Evolutionary conservation across 2,797 vertebrate species (phyloP).

Genomic region (Coluber constrictor): DNA sequence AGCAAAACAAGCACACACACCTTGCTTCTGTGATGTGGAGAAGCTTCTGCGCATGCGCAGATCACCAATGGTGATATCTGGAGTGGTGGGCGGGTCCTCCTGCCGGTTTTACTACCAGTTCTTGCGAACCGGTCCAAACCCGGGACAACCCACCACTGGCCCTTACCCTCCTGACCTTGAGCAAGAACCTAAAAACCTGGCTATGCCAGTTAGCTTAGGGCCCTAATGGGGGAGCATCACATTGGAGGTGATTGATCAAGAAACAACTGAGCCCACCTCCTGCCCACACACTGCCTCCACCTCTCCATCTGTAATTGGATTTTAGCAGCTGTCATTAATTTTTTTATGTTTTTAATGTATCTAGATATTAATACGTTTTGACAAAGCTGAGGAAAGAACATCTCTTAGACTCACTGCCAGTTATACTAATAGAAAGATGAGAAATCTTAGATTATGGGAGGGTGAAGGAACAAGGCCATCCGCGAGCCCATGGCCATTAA

Average conservation of each 20-base stretch:
- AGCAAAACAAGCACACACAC: too few species aligned
- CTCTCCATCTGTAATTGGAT: neutral
- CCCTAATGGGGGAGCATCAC: neutral
- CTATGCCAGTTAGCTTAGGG: neutral
- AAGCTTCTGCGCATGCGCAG: too few species aligned
- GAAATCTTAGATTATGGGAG: neutral
- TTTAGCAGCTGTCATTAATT: neutral
- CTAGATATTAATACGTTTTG: fast-evolving
- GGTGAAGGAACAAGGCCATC: neutral
- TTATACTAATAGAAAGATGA: neutral
- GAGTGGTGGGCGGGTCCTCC: too few species aligned
- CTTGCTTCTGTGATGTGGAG: too few species aligned
- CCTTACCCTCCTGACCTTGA: neutral
- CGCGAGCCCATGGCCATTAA: neutral
- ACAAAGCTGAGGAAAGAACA: conserved; percentile 2
- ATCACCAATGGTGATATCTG: too few species aligned
- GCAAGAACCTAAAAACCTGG: neutral
- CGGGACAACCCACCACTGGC: too few species aligned
- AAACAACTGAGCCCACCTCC: neutral
- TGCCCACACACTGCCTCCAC: too few species aligned
- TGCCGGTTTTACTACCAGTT: too few species aligned
- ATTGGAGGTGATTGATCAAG: neutral
- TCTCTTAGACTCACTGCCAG: neutral
- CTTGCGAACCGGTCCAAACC: too few species aligned
- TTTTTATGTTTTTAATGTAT: neutral